These are phyloP conservation scores for Prionchulus punctatus DNA, from an alignment of 2,888 invertebrate genomes.

Conservation along the genomic window DNA sequence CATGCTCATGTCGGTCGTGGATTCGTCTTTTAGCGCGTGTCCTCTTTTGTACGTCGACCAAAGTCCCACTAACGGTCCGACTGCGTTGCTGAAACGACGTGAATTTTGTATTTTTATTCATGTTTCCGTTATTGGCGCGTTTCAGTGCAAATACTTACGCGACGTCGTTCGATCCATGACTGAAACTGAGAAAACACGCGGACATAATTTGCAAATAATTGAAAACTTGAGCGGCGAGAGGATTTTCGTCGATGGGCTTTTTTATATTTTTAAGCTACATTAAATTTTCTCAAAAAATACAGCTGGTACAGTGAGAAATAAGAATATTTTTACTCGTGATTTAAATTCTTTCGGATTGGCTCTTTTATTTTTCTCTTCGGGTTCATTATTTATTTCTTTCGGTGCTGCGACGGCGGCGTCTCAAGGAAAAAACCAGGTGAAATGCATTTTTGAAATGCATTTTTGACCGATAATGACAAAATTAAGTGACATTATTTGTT, in stretches of 20 bases:
- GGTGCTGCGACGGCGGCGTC: too few species aligned
- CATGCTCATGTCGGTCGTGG: background rate
- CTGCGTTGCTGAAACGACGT: slow-evolving; percentile 20
- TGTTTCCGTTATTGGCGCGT: background rate
- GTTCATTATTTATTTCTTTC: too few species aligned
- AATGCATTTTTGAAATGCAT: too few species aligned
- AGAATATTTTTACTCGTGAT: too few species aligned
- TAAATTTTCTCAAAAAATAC: too few species aligned
- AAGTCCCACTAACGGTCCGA: slow-evolving; percentile 22
- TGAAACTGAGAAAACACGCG: slow-evolving; percentile 89
- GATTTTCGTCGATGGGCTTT: slow-evolving; percentile 7
- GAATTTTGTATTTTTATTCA: too few species aligned
- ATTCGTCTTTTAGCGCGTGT: background rate
- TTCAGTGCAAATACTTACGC: slow-evolving; percentile 12
- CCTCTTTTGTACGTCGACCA: slow-evolving; percentile 16
- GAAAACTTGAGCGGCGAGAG: slow-evolving; percentile 15
- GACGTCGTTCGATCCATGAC: slow-evolving; percentile 72
- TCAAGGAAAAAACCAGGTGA: too few species aligned
- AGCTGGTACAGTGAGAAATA: too few species aligned
- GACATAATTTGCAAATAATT: slow-evolving; percentile 78
- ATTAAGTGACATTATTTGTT: too few species aligned
- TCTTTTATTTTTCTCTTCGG: too few species aligned
- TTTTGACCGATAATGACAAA: too few species aligned
- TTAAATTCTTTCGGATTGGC: too few species aligned
- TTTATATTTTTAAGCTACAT: slow-evolving; percentile 1